Percentiles rank a stretch among this genome's conserved stretches.
Evolutionary conservation across 2,888 invertebrate species (phyloP).

Genomic region (Polia nebulosa): DNA sequence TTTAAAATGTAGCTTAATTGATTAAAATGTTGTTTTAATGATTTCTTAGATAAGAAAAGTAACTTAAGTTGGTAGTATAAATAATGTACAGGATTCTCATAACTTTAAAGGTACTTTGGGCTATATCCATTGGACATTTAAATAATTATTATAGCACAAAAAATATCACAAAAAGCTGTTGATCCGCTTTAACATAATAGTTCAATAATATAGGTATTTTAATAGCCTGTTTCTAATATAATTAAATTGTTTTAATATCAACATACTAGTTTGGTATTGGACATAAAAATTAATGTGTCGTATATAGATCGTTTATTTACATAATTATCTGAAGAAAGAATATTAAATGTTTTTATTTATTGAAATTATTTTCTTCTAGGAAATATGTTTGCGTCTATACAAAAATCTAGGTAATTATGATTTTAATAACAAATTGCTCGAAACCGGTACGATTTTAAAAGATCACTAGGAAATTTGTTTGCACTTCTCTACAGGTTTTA

Average conservation of each 20-base stretch:
- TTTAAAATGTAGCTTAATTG: no score
- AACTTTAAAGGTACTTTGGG: not conserved
- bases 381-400: slow-evolving; percentile 4
- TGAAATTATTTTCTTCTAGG: slow-evolving; percentile 6
- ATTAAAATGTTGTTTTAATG: no score
- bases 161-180: not conserved
- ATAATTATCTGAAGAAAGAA: slow-evolving; percentile 37
- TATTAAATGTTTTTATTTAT: not conserved
- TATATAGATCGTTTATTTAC: slow-evolving; percentile 47
- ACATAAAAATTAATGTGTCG: slow-evolving; percentile 34
- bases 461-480: not conserved
- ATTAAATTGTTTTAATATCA: slow-evolving; percentile 36
- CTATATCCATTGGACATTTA: not conserved
- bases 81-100: no score
- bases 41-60: no score
- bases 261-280: slow-evolving; percentile 12
- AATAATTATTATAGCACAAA: not conserved
- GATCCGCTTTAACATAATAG: not conserved
- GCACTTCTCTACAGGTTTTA: not conserved
- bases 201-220: slow-evolving; percentile 9
- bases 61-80: no score
- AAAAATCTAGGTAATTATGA: not conserved
- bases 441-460: not conserved
- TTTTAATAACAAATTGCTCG: not conserved
- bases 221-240: slow-evolving; percentile 18